Evolutionary conservation across 92 coral and sea anemone genomes (phyloP).

Genomic region (Chrysogorgia sp.): DNA sequence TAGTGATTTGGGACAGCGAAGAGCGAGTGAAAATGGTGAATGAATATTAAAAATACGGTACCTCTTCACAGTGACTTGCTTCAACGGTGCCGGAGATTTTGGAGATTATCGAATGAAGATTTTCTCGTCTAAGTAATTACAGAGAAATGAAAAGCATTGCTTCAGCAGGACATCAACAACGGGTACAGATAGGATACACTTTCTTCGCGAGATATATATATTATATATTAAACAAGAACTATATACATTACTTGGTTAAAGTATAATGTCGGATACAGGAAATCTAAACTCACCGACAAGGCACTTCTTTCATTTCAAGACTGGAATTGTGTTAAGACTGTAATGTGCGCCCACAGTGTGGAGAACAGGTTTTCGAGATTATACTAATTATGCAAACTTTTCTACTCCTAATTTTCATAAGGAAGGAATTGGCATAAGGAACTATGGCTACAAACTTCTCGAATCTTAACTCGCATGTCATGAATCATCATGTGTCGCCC

Average conservation of each 20-base stretch:
- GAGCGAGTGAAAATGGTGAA: neutral
- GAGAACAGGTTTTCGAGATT: neutral
- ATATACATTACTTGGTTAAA: neutral
- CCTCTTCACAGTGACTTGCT: conserved; percentile 7
- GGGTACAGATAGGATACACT: too few relatives aligned
- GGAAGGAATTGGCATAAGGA: neutral
- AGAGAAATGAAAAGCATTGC: neutral
- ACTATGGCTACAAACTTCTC: neutral
- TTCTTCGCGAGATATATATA: too few relatives aligned
- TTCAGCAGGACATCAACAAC: neutral
- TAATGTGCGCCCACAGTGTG: conserved; percentile 9
- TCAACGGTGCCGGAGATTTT: conserved; percentile 47
- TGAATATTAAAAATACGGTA: conserved; percentile 2
- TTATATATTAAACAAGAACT: neutral
- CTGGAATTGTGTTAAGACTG: neutral
- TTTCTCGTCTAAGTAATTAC: conserved; percentile 18
- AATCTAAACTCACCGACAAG: conserved; percentile 35
- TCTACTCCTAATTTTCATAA: neutral
- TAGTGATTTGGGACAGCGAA: too few relatives aligned
- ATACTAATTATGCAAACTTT: conserved; percentile 13
- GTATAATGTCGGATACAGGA: neutral
- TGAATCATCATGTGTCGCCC: neutral
- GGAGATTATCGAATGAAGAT: conserved; percentile 42
- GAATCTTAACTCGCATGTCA: too few relatives aligned
- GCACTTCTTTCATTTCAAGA: conserved; percentile 31